Base-by-base conservation (phyloP, 1,140 invertebrate genomes). In the Drosophila biarmipes region DNA sequence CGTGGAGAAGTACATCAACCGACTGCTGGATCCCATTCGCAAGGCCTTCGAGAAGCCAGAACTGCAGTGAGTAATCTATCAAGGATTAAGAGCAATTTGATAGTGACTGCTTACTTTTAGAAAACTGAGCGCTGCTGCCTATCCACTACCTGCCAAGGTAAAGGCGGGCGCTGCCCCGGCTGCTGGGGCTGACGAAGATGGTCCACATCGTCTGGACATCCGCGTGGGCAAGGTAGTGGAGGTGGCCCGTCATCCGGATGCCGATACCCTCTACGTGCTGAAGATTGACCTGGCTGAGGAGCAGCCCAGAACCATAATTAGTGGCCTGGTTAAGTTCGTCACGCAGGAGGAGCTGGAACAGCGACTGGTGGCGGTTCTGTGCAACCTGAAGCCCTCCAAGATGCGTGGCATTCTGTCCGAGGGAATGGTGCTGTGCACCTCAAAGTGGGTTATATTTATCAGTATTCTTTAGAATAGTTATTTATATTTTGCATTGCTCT, bases 301-400 rank as follows among this genome's bases (percentile, higher is more conserved):
- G 52, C 93, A 94, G 76, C 95, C 95, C 19, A 93, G 95, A 89
- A 96, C 95, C 4, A 96, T 98, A 67, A 96, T 98, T 2, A 98
- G 96, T 86, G 98, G 98, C 0, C 93, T 99, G 61, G 98, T 98
- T 0, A 96, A 97, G 87, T 97, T 95, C 93, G 95, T 99, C 38
- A 95, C 97, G 45, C 93, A 97, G 49, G 96, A 98, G 78, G 95
- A 98, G 93, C 96, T 99, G 95, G 93, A 96, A 80, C 94, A 97
- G 81, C 94, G 96, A 76, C 93, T 96, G 93, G 98, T 98, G 0
- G 95, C 98, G 4, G 96, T 99, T 12, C 92, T 99, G 35, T 98
- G 97, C 90, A 99, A 99, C 93, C 93, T 99, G 24, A 99, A 99
- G 93, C 95, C 98, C 40, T 96, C 96, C 24, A 99, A 98, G 94